A percentile compares a stretch with the other conserved stretches of the same genome.
Conservation (phyloP, 2,888 invertebrate genomes). For the Pollenia amentaria region DNA sequence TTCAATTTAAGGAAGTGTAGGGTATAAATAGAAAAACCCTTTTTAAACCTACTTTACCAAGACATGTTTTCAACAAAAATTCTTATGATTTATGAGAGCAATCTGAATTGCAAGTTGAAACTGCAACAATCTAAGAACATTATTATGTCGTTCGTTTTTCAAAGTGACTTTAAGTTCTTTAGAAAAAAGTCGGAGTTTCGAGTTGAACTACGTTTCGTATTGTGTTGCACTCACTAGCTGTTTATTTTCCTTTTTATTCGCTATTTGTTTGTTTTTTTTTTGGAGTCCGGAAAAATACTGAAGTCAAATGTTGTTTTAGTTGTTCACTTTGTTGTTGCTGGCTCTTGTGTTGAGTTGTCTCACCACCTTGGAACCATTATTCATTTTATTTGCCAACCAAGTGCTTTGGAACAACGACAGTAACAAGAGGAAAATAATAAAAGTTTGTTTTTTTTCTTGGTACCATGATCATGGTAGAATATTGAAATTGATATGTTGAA, state of each 20-base stretch:
- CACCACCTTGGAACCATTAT: slow-evolving; percentile 74
- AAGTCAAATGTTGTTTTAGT: slow-evolving; percentile 44
- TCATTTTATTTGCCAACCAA: slow-evolving; percentile 67
- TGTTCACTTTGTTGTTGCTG: slow-evolving; percentile 46
- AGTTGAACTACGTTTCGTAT: slow-evolving; percentile 14
- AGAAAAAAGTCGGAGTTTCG: background rate
- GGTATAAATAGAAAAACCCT: background rate
- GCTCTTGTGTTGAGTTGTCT: slow-evolving; percentile 70
- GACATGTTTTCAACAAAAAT: background rate
- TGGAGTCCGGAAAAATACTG: slow-evolving; percentile 19
- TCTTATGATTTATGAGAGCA: slow-evolving; percentile 69
- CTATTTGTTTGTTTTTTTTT: slow-evolving; percentile 5
- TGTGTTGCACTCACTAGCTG: slow-evolving; percentile 5
- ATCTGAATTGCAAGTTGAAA: slow-evolving; percentile 58
- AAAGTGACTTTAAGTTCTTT: slow-evolving; percentile 52
- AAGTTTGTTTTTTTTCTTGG: slow-evolving; percentile 28
- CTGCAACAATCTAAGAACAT: slow-evolving; percentile 53
- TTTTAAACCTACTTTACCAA: slow-evolving; percentile 3
- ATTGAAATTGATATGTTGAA: slow-evolving; percentile 74
- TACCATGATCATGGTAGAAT: slow-evolving; percentile 46
- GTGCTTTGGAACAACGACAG: slow-evolving; percentile 55
- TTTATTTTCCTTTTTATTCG: slow-evolving; percentile 12
- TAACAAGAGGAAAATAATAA: slow-evolving; percentile 34
- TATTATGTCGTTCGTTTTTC: slow-evolving; percentile 62
- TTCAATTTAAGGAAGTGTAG: background rate